Evolutionary conservation across 1,140 invertebrate species (phyloP).

Genomic region (Drosophila punjabiensis): DNA sequence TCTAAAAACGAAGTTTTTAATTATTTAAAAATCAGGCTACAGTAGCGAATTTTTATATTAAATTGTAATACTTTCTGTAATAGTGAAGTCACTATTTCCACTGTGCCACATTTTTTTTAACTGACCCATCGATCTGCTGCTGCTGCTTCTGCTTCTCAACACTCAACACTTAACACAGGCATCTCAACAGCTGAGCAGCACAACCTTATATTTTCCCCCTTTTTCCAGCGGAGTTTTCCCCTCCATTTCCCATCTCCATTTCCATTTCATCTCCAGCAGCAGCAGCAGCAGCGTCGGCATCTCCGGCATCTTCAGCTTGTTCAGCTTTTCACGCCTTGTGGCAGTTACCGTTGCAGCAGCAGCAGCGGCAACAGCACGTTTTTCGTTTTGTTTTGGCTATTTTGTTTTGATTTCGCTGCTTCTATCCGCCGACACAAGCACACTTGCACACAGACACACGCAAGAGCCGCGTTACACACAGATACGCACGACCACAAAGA

Average conservation of each 20-base stretch:
- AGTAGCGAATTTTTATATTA: too few relatives aligned
- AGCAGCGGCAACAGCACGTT: conserved; percentile 53
- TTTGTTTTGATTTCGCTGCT: conserved; percentile 78
- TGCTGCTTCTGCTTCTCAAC: conserved; percentile 20
- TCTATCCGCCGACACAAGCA: conserved; percentile 39
- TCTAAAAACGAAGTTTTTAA: too few relatives aligned
- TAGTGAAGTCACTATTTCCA: conserved; percentile 16
- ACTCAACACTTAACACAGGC: conserved; percentile 49
- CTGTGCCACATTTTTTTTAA: conserved; percentile 32
- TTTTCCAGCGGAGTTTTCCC: neutral
- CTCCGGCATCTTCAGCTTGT: conserved; percentile 37
- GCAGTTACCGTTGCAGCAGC: conserved; percentile 51
- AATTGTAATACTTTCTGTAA: too few relatives aligned
- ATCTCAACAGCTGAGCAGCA: conserved; percentile 57
- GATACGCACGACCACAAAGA: too few relatives aligned
- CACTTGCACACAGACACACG: neutral
- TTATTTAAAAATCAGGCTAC: too few relatives aligned
- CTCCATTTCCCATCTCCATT: neutral
- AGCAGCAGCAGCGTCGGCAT: conserved; percentile 3
- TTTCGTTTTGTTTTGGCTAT: conserved; percentile 75
- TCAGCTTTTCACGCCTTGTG: conserved; percentile 55
- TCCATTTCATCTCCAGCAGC: conserved; percentile 18
- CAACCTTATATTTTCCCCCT: conserved; percentile 14
- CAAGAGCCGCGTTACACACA: too few relatives aligned
- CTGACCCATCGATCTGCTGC: conserved; percentile 52